Evolutionary conservation across 2,797 vertebrate species (phyloP).

Genomic region (Manis pentadactyla): DNA sequence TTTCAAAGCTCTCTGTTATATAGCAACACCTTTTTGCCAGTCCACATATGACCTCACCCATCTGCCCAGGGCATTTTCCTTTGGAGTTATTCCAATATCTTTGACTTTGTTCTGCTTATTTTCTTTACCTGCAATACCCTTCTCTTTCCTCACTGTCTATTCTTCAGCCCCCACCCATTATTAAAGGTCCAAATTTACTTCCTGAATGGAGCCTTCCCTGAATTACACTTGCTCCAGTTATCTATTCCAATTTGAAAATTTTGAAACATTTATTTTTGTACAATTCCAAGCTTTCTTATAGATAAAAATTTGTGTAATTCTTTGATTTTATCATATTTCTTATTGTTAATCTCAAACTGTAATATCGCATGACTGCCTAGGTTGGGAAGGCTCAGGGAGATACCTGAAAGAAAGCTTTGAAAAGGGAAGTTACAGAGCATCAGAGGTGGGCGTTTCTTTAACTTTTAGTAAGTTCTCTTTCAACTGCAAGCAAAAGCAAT

Average conservation of each 20-base stretch:
- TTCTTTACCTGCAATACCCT: neutral
- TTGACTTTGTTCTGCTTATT: neutral
- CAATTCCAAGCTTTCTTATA: neutral
- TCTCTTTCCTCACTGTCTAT: neutral
- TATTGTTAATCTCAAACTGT: neutral
- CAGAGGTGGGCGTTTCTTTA: neutral
- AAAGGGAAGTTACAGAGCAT: neutral
- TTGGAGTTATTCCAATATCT: neutral
- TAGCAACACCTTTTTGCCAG: neutral
- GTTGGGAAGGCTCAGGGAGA: neutral
- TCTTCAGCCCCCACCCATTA: neutral
- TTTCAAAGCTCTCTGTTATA: neutral
- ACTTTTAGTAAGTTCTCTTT: neutral
- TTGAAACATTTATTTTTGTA: neutral
- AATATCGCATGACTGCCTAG: neutral
- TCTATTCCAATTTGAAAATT: neutral
- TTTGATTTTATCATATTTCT: neutral
- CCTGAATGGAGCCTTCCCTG: neutral
- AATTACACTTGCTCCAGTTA: neutral
- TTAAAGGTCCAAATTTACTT: neutral
- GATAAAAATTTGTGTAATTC: neutral
- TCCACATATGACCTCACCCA: neutral
- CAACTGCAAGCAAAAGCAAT: neutral
- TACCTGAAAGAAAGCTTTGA: neutral
- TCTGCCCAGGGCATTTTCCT: neutral